Conservation (phyloP, 1,140 invertebrate species). For the Lerema accius region DNA sequence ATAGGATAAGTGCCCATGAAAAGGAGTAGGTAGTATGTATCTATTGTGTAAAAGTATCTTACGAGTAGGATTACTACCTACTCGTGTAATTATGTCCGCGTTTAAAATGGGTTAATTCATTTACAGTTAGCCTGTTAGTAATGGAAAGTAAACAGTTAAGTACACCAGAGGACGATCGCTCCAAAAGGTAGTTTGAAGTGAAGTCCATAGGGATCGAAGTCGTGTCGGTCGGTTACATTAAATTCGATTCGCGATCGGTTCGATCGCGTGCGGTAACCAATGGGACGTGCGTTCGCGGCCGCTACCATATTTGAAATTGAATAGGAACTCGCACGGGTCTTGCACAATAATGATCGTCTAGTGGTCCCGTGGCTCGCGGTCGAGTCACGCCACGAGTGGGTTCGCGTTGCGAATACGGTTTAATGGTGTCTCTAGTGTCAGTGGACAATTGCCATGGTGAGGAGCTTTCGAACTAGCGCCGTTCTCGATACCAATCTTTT, state of each 20-base stretch:
- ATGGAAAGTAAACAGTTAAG: slow-evolving; percentile 27
- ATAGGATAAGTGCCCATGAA: no score
- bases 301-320: slow-evolving; percentile 79
- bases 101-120: neutral
- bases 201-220: neutral
- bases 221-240: slow-evolving; percentile 27
- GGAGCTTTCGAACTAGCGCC: slow-evolving; percentile 5
- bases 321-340: slow-evolving; percentile 70
- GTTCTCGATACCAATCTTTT: no score
- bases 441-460: slow-evolving; percentile 52
- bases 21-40: no score
- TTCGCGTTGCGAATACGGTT: slow-evolving; percentile 26
- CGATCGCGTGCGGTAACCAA: slow-evolving; percentile 56
- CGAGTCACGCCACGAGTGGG: slow-evolving; percentile 43
- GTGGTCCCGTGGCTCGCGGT: slow-evolving; percentile 51
- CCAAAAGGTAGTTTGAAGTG: slow-evolving; percentile 7
- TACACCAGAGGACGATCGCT: slow-evolving; percentile 2
- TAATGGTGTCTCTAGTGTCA: slow-evolving; percentile 48
- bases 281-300: slow-evolving; percentile 65
- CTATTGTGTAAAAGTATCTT: no score
- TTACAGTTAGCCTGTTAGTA: slow-evolving; percentile 16
- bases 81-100: no score
- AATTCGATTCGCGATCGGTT: slow-evolving; percentile 54
- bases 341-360: slow-evolving; percentile 71
- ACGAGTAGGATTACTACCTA: no score